Evolutionary conservation across 2,888 invertebrate genomes (phyloP).

Genomic region (Rutpela maculata): DNA sequence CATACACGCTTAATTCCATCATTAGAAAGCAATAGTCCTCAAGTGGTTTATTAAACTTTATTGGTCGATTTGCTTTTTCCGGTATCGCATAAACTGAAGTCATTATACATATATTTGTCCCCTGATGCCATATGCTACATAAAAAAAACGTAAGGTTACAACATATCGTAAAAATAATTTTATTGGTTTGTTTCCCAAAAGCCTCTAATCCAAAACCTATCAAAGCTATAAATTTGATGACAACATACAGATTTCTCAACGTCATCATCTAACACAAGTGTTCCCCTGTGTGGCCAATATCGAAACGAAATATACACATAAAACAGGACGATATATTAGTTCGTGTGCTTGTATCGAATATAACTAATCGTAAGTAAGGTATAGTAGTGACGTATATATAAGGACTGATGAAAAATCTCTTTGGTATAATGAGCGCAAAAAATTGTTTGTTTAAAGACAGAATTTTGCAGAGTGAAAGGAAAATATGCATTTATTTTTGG

Average conservation of each 20-base stretch:
- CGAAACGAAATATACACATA: conserved; percentile 58
- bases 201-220: conserved; percentile 17
- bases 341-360: background rate
- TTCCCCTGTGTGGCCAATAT: conserved; percentile 54
- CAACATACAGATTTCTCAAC: background rate
- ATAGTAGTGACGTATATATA: no score
- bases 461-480: no score
- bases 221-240: conserved; percentile 11
- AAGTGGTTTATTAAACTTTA: conserved; percentile 16
- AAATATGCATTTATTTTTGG: no score
- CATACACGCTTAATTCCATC: background rate
- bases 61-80: conserved; percentile 26
- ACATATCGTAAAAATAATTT: conserved; percentile 19
- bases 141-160: conserved; percentile 5
- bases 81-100: conserved; percentile 2
- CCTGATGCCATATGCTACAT: conserved; percentile 8
- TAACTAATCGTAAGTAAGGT: background rate
- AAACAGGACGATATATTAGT: background rate
- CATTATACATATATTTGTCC: conserved; percentile 27
- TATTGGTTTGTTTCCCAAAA: conserved; percentile 17
- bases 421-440: no score
- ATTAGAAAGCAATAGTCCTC: conserved; percentile 20
- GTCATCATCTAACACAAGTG: conserved; percentile 53
- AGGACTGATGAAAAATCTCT: no score
- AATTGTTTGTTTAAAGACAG: no score